phyloP scores from a whole-genome alignment of 2,113 vertebrate species.

The Dasyurus viverrinus region DNA sequence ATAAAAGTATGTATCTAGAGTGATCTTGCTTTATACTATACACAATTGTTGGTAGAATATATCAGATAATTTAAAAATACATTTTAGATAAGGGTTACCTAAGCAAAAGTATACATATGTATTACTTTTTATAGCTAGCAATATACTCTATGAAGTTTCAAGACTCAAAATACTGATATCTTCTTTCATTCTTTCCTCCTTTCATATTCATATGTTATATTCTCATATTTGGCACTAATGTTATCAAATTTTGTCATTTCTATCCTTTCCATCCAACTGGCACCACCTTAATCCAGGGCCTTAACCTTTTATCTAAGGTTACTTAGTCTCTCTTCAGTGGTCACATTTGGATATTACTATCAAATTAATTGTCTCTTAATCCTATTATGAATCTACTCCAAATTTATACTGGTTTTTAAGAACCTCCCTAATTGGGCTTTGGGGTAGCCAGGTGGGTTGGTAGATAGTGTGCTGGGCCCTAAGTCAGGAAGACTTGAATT shows the following conservation, averaged over 20 bases:
- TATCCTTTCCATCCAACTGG: background rate
- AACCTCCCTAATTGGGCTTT: background rate
- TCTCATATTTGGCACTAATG: too few species aligned
- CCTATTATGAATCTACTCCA: background rate
- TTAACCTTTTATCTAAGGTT: background rate
- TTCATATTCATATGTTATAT: background rate
- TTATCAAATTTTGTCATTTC: background rate
- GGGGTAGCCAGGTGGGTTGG: background rate
- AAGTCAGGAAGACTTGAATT: background rate
- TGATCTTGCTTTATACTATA: background rate
- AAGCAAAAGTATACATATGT: constrained; percentile 34
- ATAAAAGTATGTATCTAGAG: background rate
- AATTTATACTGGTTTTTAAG: background rate
- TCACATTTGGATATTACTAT: background rate
- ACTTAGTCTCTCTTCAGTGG: background rate
- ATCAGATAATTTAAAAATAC: constrained; percentile 38
- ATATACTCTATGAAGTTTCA: constrained; percentile 29
- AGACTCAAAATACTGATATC: background rate
- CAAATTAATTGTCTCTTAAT: background rate
- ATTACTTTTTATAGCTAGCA: constrained; percentile 14
- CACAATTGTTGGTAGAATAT: constrained; percentile 18
- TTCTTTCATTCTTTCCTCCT: background rate
- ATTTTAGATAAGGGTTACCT: constrained; percentile 15
- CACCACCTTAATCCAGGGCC: background rate
- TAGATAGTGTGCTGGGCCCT: too few species aligned